Evolutionary conservation across 37 sponge, comb jelly and placozoan species (phyloP).

Genomic region (Diacarnus erythraeanus): DNA sequence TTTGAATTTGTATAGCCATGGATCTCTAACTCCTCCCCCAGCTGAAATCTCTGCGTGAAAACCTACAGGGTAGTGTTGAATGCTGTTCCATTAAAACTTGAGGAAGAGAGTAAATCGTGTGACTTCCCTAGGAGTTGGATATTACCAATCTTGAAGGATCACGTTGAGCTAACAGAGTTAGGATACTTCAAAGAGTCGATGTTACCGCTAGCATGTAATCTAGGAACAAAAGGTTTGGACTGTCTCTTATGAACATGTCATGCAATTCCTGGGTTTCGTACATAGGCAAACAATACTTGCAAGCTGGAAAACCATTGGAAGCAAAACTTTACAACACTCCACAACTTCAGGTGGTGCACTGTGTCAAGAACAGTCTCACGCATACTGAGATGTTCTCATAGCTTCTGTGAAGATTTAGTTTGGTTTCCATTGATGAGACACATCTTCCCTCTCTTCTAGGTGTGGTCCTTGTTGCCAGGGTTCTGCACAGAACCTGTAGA

Average conservation of each 20-base stretch:
- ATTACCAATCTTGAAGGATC: slow-evolving; percentile 80
- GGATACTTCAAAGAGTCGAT: slow-evolving; percentile 68
- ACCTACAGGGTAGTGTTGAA: slow-evolving; percentile 68
- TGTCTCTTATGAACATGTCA: background rate
- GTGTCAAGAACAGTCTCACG: too few relatives aligned
- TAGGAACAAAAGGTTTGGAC: slow-evolving; percentile 57
- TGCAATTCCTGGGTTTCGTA: background rate
- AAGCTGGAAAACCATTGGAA: slow-evolving; percentile 45
- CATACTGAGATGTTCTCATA: too few relatives aligned
- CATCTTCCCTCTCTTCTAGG: slow-evolving; percentile 25
- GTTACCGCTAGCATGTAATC: slow-evolving; percentile 75
- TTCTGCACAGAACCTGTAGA: slow-evolving; percentile 86
- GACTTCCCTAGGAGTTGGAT: slow-evolving; percentile 92
- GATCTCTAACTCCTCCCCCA: too few relatives aligned
- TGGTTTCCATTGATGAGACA: too few relatives aligned
- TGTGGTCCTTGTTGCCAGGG: slow-evolving; percentile 92
- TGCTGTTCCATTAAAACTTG: slow-evolving; percentile 75
- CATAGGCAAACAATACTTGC: slow-evolving; percentile 26
- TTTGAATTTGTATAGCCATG: background rate
- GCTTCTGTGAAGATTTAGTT: too few relatives aligned
- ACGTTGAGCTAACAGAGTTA: slow-evolving; percentile 68
- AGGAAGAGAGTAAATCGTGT: slow-evolving; percentile 11
- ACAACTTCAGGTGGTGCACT: slow-evolving; percentile 54
- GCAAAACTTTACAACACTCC: slow-evolving; percentile 79
- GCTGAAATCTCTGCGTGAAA: too few relatives aligned